These are phyloP conservation scores for Popillia japonica DNA, from an alignment of 1,140 invertebrate species.

Conservation along the genomic window DNA sequence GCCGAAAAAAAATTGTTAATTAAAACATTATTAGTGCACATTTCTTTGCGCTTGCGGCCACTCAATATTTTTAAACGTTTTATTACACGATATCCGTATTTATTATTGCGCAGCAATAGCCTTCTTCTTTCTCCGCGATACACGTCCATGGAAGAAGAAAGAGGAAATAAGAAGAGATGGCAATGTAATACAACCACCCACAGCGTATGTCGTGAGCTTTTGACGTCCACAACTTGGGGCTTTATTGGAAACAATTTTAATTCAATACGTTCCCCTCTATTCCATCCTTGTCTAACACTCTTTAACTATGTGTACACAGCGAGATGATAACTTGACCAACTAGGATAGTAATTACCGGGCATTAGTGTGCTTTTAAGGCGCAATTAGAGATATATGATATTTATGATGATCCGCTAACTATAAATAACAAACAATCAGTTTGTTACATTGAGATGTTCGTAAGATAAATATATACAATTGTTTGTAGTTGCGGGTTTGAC, in stretches of 20 bases:
- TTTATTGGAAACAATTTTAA: slow-evolving; percentile 33
- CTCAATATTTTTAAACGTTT: slow-evolving; percentile 41
- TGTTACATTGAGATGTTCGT: slow-evolving; percentile 32
- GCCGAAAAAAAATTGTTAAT: slow-evolving; percentile 31
- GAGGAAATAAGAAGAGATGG: slow-evolving; percentile 36
- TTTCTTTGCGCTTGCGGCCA: slow-evolving; percentile 40
- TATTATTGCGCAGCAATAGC: slow-evolving; percentile 20
- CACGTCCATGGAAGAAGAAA: slow-evolving; percentile 8
- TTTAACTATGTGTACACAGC: slow-evolving; percentile 31
- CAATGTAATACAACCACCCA: slow-evolving; percentile 45
- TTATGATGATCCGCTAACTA: slow-evolving; percentile 43
- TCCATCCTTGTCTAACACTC: slow-evolving; percentile 18
- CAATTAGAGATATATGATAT: slow-evolving; percentile 46
- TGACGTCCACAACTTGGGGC: slow-evolving; percentile 23
- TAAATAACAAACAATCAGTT: slow-evolving; percentile 43
- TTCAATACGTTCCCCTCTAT: slow-evolving; percentile 13
- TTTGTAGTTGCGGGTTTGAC: not conserved
- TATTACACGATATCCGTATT: slow-evolving; percentile 32
- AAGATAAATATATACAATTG: slow-evolving; percentile 32
- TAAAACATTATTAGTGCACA: slow-evolving; percentile 39
- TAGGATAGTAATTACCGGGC: slow-evolving; percentile 43
- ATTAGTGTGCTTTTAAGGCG: slow-evolving; percentile 44
- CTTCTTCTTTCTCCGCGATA: slow-evolving; percentile 18
- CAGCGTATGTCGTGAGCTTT: slow-evolving; percentile 41
- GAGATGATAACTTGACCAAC: slow-evolving; percentile 40